phyloP scores from a whole-genome alignment of 2,797 vertebrate genomes.

The Onychomys leucogaster region DNA sequence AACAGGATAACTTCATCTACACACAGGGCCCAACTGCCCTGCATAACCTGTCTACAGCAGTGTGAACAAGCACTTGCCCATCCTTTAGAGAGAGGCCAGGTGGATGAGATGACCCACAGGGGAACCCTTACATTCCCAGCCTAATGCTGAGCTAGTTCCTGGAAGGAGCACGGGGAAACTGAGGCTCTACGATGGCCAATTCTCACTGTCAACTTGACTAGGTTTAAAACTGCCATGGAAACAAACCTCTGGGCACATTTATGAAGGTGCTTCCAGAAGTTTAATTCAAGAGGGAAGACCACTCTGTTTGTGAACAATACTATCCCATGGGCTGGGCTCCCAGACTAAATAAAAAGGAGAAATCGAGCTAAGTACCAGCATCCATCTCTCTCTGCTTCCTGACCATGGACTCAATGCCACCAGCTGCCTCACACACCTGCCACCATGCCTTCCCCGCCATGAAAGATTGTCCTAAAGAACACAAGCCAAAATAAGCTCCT shows the following conservation, averaged over 20 bases:
- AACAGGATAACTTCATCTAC: no score
- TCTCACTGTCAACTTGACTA: background rate
- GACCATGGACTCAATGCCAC: background rate
- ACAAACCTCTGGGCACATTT: background rate
- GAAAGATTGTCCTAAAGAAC: background rate
- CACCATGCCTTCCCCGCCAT: background rate
- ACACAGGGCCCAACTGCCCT: background rate
- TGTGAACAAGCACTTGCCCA: rapidly evolving
- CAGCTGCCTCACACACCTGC: background rate
- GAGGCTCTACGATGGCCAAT: no score
- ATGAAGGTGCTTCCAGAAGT: no score
- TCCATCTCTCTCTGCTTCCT: background rate
- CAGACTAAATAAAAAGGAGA: background rate
- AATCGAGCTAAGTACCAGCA: background rate
- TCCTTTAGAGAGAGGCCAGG: background rate
- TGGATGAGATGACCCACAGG: rapidly evolving
- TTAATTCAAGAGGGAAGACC: background rate
- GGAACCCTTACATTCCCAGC: background rate
- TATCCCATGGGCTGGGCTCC: background rate
- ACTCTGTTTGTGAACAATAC: background rate
- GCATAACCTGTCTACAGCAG: background rate
- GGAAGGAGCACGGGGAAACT: background rate
- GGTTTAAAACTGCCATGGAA: background rate
- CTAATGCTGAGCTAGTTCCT: background rate
- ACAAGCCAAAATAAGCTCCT: background rate